A percentile compares a stretch with the other conserved stretches of the same genome.
Evolutionary conservation across 2,113 vertebrate species (phyloP).

Genomic region (Amia ocellicauda): DNA sequence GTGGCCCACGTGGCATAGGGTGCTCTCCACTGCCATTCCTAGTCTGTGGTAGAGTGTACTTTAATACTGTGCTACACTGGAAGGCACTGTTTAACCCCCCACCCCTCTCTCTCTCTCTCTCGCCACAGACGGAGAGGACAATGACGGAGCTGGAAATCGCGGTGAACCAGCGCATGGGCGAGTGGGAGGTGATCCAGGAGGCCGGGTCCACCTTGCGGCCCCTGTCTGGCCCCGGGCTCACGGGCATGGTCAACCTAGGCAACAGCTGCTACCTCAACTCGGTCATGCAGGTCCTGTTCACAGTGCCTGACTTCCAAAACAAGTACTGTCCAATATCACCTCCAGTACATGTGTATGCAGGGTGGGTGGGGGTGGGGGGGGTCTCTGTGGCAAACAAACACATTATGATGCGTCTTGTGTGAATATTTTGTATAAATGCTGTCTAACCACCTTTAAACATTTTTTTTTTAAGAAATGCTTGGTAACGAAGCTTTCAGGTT

Average conservation of each 20-base stretch:
- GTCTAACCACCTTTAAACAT: no score
- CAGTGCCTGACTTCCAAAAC: conserved; percentile 93
- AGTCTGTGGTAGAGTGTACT: no score
- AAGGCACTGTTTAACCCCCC: no score
- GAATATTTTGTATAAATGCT: no score
- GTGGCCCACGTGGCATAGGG: no score
- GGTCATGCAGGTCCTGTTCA: conserved; percentile 99
- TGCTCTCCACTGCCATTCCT: no score
- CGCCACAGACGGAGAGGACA: conserved; percentile 85
- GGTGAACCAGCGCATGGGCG: conserved; percentile 95
- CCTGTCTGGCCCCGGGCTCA: conserved; percentile 86
- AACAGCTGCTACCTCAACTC: conserved; percentile 99
- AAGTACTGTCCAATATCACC: conserved; percentile 73
- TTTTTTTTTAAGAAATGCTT: no score
- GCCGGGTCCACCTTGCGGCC: conserved; percentile 86
- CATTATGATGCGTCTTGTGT: no score
- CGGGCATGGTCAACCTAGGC: conserved; percentile 94
- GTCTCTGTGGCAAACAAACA: no score
- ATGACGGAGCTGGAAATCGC: conserved; percentile 99
- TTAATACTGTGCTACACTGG: no score
- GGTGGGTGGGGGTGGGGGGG: background rate
- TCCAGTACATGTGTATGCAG: background rate
- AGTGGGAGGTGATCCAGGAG: conserved; percentile 98
- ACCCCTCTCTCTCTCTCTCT: background rate
- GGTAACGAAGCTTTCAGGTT: no score